phyloP scores from a whole-genome alignment of 2,113 vertebrate species.

The Carlito syrichta region DNA sequence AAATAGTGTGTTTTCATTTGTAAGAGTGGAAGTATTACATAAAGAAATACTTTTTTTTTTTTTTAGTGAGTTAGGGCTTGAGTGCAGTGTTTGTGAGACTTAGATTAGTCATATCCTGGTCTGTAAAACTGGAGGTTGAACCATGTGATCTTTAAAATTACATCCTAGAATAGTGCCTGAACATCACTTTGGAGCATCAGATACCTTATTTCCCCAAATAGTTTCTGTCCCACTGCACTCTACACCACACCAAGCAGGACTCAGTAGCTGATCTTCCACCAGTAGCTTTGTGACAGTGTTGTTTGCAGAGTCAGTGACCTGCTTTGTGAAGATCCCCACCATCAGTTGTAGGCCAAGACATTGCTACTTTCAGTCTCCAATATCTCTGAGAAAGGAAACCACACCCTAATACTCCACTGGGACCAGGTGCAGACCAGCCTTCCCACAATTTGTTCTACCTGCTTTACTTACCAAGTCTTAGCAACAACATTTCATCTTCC shows the following conservation, averaged over 20 bases:
- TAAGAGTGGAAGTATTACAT: neutral
- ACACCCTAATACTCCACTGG: neutral
- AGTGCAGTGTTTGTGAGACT: constrained; percentile 12
- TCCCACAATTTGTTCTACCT: neutral
- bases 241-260: neutral
- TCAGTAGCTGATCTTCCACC: neutral
- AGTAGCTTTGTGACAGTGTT: neutral
- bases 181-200: neutral
- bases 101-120: neutral
- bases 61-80: neutral
- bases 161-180: neutral
- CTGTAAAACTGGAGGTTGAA: neutral
- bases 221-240: neutral
- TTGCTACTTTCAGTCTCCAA: neutral
- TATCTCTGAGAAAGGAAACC: neutral
- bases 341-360: neutral
- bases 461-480: neutral
- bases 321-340: neutral
- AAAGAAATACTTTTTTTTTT: no score
- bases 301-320: neutral
- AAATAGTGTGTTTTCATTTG: constrained; percentile 14
- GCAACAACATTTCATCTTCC: neutral
- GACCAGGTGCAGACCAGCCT: neutral
- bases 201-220: neutral
- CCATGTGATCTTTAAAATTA: neutral